These are phyloP conservation scores for Neotragus pygmaeus DNA, from an alignment of 2,113 vertebrate species.

Conservation along the genomic window DNA sequence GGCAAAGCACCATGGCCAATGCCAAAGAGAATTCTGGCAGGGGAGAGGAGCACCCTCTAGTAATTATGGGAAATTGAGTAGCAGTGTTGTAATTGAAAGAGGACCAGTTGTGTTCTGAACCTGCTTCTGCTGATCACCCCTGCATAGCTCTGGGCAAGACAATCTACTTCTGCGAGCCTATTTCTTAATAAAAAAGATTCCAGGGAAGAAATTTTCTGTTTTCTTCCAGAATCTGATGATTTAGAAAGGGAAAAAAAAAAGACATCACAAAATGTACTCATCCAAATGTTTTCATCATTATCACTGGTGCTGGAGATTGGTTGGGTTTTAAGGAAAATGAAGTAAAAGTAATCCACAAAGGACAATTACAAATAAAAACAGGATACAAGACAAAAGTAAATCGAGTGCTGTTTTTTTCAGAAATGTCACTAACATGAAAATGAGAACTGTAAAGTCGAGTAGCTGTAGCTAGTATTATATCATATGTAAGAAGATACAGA, in stretches of 20 bases:
- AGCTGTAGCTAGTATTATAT: background rate
- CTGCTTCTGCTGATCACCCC: background rate
- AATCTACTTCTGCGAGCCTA: rapidly evolving
- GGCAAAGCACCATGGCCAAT: background rate
- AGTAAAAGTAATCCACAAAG: background rate
- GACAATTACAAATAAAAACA: background rate
- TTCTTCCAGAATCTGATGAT: background rate
- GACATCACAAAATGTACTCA: background rate
- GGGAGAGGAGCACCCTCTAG: background rate
- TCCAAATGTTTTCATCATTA: background rate
- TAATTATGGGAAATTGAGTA: background rate
- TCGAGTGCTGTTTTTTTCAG: background rate
- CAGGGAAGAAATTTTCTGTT: background rate
- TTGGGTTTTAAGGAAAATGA: background rate
- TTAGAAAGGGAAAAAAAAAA: background rate
- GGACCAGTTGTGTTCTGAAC: background rate
- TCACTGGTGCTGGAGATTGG: background rate
- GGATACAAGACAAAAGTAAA: background rate
- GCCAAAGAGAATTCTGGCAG: background rate
- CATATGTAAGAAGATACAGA: background rate
- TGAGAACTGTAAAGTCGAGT: background rate
- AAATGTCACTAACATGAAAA: background rate
- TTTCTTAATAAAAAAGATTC: background rate
- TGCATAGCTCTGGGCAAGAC: background rate
- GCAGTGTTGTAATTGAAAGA: background rate